Percentiles rank a stretch among this genome's conserved stretches.
phyloP scores from a whole-genome alignment of 2,888 invertebrate genomes.

The Notodonta dromedarius region DNA sequence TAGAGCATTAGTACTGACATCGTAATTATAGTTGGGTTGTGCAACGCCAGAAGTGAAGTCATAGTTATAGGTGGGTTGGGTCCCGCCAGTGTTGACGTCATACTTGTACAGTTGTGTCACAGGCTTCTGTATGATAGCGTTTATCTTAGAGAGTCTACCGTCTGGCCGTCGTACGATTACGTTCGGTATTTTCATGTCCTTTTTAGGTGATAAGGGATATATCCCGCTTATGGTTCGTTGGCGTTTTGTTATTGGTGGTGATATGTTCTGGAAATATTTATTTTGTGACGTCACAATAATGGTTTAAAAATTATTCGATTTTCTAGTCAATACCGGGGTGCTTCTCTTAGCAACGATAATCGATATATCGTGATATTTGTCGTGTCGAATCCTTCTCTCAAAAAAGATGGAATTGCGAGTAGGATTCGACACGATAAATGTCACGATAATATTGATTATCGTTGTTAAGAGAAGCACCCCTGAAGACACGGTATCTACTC shows the following conservation, averaged over 20 bases:
- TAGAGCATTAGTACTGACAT: neutral
- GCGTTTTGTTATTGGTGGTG: constrained; percentile 33
- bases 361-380: too few relatives aligned
- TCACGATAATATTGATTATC: too few relatives aligned
- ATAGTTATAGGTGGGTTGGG: too few relatives aligned
- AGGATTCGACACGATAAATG: too few relatives aligned
- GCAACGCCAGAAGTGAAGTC: too few relatives aligned
- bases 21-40: neutral
- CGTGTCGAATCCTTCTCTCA: too few relatives aligned
- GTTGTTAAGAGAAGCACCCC: too few relatives aligned
- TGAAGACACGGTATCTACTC: too few relatives aligned
- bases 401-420: too few relatives aligned
- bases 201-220: constrained; percentile 48
- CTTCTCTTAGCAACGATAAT: too few relatives aligned
- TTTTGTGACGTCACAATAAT: neutral
- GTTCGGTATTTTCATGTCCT: constrained; percentile 36
- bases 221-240: constrained; percentile 60
- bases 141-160: constrained; percentile 58
- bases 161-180: constrained; percentile 52
- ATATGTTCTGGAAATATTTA: constrained; percentile 36
- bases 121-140: constrained; percentile 57
- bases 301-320: too few relatives aligned
- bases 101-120: neutral
- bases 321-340: too few relatives aligned
- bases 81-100: neutral